These are phyloP conservation scores for Anhinga anhinga DNA, from an alignment of 2,113 vertebrate species.

Conservation along the genomic window DNA sequence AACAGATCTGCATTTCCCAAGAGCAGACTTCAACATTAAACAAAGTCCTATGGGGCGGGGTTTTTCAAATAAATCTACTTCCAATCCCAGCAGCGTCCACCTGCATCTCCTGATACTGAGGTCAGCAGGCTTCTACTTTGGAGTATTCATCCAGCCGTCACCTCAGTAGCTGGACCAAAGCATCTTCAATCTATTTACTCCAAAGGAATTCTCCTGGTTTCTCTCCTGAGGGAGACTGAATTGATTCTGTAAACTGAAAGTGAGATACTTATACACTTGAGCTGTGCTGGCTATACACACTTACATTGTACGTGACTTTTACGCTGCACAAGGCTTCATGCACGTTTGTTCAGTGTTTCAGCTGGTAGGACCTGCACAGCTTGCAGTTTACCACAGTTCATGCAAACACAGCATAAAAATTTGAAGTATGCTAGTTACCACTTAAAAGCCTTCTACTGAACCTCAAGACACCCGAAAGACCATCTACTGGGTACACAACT, in stretches of 20 bases:
- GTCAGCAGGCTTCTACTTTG: neutral
- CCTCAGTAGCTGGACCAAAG: neutral
- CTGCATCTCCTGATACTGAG: neutral
- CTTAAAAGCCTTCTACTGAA: neutral
- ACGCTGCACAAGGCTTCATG: neutral
- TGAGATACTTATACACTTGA: neutral
- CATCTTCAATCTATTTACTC: neutral
- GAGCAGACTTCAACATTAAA: neutral
- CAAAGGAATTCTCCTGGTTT: neutral
- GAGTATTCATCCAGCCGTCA: neutral
- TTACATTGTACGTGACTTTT: rapidly evolving
- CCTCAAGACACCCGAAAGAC: neutral
- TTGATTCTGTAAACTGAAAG: neutral
- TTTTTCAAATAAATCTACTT: neutral
- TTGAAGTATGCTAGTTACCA: neutral
- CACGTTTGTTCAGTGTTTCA: neutral
- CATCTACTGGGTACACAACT: neutral
- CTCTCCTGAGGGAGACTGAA: neutral
- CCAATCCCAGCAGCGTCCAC: neutral
- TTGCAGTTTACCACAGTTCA: neutral
- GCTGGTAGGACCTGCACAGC: neutral
- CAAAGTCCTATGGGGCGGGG: rapidly evolving
- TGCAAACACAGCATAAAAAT: neutral
- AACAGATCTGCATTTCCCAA: neutral
- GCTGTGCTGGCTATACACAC: neutral